Base-by-base conservation (phyloP, 2,113 vertebrate species). In the Haemorhous mexicanus region DNA sequence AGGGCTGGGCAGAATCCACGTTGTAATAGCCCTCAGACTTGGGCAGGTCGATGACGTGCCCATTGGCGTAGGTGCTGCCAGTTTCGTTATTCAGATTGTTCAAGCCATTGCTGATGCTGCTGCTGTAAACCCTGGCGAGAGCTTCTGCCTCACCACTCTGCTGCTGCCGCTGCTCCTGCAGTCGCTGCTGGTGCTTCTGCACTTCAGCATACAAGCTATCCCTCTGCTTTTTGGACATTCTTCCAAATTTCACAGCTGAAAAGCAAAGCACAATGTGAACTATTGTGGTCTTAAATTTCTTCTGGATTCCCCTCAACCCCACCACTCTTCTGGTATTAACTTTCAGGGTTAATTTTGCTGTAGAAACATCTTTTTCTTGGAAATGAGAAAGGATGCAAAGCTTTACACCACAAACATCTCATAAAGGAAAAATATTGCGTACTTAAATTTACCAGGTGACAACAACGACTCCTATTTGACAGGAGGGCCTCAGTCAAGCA, bases 161-260 rank as follows among this genome's bases (percentile, higher is more conserved):
- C 97, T 99, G 99, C 97, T 99, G 99, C 89, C 98, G 97, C 94
- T 99, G 99, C 27, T 99, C 99, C 98, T 99, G 99, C 67, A 99
- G 97, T 21, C 99, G 97, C 55, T 99, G 99, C 97, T 99, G 99
- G 98, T 99, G 99, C 97, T 99, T 99, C 97, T 99, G 99, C 82
- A 99, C 99, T 97, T 99, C 99, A 3, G 99, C 99, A 0, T 99
- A 99, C 75, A 99, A 97, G 93, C 99, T 99, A 97, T 99, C 99
- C 24, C 99, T 98, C 91, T 99, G 99, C 97, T 99, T 99, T 97
- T 99, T 99, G 87, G 99, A 99, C 99, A 99, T 99, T 96, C 99
- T 99, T 78, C 99, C 99, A 77, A 99, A 99, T 92, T 99, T 99
- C 82, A 99, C 99, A 96, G 99, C 99, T 99, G 97, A 72, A 97